phyloP scores from a whole-genome alignment of 2,888 invertebrate species.

The Cremastinae sp. region DNA sequence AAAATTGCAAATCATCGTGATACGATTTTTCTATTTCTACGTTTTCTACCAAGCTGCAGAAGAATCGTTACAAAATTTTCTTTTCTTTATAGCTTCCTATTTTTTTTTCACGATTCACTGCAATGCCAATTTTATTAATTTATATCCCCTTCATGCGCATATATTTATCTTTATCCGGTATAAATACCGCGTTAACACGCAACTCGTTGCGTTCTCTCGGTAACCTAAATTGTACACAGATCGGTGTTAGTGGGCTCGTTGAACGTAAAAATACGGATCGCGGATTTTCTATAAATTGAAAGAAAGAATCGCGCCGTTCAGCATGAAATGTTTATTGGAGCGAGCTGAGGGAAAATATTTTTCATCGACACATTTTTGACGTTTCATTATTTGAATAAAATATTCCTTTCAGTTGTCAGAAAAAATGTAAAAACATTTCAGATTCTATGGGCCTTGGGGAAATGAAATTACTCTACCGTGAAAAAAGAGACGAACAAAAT shows the following conservation, averaged over 20 bases:
- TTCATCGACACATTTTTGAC: too few relatives aligned
- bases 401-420: too few relatives aligned
- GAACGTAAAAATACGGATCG: conserved; percentile 51
- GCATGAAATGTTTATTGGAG: neutral
- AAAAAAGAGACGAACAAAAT: conserved; percentile 7
- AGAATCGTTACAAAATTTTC: conserved; percentile 8
- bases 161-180: conserved; percentile 6
- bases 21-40: conserved; percentile 20
- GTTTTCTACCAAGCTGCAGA: conserved; percentile 14
- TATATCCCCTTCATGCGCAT: neutral
- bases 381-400: too few relatives aligned
- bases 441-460: neutral
- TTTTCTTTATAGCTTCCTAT: neutral
- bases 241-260: conserved; percentile 60
- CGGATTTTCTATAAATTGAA: conserved; percentile 12
- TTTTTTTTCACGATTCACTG: conserved; percentile 17
- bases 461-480: neutral
- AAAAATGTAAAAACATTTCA: neutral
- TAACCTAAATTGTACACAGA: conserved; percentile 57
- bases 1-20: conserved; percentile 19
- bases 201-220: conserved; percentile 50
- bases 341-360: too few relatives aligned
- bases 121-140: neutral
- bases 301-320: neutral
- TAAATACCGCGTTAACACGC: conserved; percentile 43